Conservation (phyloP, 2,797 vertebrate genomes). For the Myiothlypis coronata region DNA sequence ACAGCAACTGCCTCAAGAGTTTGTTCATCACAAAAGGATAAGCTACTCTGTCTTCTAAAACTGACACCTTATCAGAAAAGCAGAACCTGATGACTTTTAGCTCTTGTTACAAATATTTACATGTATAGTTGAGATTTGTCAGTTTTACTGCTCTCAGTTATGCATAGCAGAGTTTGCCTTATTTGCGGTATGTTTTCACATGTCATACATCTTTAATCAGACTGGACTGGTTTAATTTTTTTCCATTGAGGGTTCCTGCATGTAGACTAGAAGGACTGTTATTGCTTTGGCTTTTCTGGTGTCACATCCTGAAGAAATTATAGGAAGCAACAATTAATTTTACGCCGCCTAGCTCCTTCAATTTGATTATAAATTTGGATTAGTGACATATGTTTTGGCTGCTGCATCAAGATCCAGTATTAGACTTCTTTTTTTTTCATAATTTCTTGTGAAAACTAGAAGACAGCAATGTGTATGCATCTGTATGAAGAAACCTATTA, state of each 20-base stretch:
- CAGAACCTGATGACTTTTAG: neutral
- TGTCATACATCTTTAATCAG: neutral
- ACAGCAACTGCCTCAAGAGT: neutral
- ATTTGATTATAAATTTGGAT: neutral
- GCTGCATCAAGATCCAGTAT: neutral
- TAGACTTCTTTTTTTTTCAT: neutral
- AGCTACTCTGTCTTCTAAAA: neutral
- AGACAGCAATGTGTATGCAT: neutral
- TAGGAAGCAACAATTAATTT: neutral
- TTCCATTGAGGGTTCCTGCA: neutral
- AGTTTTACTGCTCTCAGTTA: neutral
- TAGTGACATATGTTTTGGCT: neutral
- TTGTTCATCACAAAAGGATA: neutral
- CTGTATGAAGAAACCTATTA: neutral
- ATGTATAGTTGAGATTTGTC: neutral
- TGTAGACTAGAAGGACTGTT: neutral
- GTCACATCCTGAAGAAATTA: neutral
- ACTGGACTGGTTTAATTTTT: neutral
- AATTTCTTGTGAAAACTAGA: neutral
- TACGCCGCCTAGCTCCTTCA: neutral
- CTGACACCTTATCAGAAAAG: neutral
- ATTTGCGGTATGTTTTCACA: slow-evolving; percentile 1
- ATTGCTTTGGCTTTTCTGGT: neutral
- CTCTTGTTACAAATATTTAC: neutral
- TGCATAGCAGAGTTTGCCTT: neutral